Evolutionary conservation across 1,140 invertebrate species (phyloP), one percentile per base, ranked within the genome.

Genomic region (Pseudomyrmex sp.): DNA sequence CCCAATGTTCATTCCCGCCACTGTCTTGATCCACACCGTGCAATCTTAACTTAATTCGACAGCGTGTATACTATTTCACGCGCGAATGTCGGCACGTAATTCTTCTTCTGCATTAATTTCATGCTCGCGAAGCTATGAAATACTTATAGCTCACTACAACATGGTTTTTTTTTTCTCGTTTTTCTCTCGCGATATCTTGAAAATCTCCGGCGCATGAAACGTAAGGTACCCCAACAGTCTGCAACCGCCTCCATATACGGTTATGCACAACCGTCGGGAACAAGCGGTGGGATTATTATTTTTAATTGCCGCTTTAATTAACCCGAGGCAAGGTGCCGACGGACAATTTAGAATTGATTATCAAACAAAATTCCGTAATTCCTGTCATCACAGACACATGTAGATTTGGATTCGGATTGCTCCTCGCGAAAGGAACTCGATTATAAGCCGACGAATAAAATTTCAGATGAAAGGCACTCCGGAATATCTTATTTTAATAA

Each of bases 111-210:
- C 65, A 89, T 89, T 89, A 89, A 89, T 89, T 89, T 89, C 88
- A 89, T 62, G 88, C 88, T 89, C 56, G 75, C 79, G n/a, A 63
- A 86, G 15, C 84, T 89, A 54, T 89, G 88, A 89, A 89, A 89
- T 54, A 76, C 73, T 89, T 86, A 70, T 82, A 58, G 68, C 58
- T 44, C 68, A 74, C 82, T 35, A 12, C 54, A 35, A 20, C n/a
- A 66, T 73, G 56, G 59, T 86, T 77, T 35, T 35, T 35, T 35
- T 35, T 35, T 35, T 35, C 35, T 35, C 35, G 5, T 35, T 26
- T 26, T 26, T 35, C 35, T 35, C 35, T 89, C 84, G 82, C 65
- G 70, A 63, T 86, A 85, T 74, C 83, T 85, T 56, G 63, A 83
- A 76, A 89, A 89, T 48, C 50, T 56, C 20, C 77, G 76, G 72